Base-by-base conservation (phyloP, 2,888 invertebrate species). In the Tetranychus piercei region DNA sequence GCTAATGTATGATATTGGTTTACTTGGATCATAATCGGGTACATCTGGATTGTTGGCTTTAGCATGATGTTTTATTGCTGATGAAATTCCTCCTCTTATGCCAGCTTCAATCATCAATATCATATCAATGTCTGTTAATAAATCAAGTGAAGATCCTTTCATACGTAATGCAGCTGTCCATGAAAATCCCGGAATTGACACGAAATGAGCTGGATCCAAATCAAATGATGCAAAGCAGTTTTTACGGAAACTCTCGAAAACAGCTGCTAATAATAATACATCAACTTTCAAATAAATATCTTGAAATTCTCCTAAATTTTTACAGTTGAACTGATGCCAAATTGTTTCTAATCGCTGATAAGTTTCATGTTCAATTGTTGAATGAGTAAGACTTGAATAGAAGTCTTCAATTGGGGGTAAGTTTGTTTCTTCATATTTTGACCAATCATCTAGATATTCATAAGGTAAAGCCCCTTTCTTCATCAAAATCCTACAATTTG, bases 1-100 rank as follows among this genome's bases (percentile, higher is more conserved):
- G 81, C 81, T 73, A 23, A 66, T 66, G 18, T 66, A 22, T 20
- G 66, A 66, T 6, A 6, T 66, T 6, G 66, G 66, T 66, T 66
- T 18, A 66, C 18, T 18, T 8, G 66, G 66, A 18, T 66, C 18
- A 66, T 20, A 18, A 20, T 66, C 18, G 6, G 18, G 18, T 18
- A 6, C 6, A 6, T 66, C 18, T 20, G 6, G 6, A 18, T 75
- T 70, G 23, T 76, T 76, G 1, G 75, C 73, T 67, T 74, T 72
- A 34, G 22, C 43, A 66, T 55, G 74, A 4, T 65, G 44, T 11
- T 74, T 20, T 11, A 43, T 22, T 55, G 23, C 43, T 7, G 9
- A 22, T 45, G 67, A 64, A 6, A 66, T 45, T n/a, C 74, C 74
- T n/a, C 74, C 71, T 15, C 71, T 6, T 20, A 71, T 71, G 6